These are phyloP conservation scores for Theretra japonica DNA, from an alignment of 2,888 invertebrate genomes.

Conservation along the genomic window DNA sequence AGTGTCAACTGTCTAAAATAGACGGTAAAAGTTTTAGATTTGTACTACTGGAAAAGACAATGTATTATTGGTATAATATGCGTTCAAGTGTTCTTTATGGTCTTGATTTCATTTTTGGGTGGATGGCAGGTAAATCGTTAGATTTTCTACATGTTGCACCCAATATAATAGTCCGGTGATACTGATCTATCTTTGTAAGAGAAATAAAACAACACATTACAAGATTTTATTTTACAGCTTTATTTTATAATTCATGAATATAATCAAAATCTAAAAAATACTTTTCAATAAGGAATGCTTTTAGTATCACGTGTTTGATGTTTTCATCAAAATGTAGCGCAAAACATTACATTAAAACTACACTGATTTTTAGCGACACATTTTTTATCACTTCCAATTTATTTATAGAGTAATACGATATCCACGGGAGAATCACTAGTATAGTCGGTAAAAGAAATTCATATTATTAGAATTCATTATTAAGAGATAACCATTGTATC, in stretches of 20 bases:
- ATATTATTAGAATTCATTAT: no score
- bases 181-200: no score
- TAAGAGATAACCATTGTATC: no score
- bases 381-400: not conserved
- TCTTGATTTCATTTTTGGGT: no score
- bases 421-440: not conserved
- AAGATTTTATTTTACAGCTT: conserved; percentile 24
- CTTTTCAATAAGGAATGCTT: conserved; percentile 29
- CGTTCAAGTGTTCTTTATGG: no score
- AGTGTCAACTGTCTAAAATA: no score
- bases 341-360: conserved; percentile 8
- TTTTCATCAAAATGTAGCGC: conserved; percentile 10
- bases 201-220: conserved; percentile 3
- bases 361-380: not conserved
- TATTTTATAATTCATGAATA: conserved; percentile 19
- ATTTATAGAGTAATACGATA: not conserved
- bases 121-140: no score
- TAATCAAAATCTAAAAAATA: conserved; percentile 28
- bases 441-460: not conserved
- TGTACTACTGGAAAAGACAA: no score
- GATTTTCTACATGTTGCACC: no score
- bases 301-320: conserved; percentile 26
- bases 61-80: no score
- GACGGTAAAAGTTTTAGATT: no score
- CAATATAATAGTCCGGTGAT: no score